These are phyloP conservation scores for Etia nguti DNA, from an alignment of 2,113 vertebrate genomes.

Conservation along the genomic window DNA sequence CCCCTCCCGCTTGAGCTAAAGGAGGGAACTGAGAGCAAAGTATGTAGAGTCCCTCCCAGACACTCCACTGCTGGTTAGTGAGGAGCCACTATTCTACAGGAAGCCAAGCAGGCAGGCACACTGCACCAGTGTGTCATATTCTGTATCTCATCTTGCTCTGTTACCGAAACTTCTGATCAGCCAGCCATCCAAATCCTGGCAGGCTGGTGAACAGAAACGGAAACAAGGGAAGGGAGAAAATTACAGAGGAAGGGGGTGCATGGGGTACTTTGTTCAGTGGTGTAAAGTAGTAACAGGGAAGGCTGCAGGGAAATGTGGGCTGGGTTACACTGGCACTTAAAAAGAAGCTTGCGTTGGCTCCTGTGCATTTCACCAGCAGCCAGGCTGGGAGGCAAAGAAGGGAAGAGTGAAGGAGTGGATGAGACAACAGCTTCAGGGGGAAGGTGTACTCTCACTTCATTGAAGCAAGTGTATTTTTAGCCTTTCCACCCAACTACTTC, in stretches of 20 bases:
- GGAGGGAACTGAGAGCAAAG: constrained; percentile 40
- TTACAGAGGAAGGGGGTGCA: background rate
- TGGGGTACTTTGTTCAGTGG: background rate
- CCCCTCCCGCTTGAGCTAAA: constrained; percentile 13
- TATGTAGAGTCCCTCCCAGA: constrained; percentile 47
- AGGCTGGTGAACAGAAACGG: background rate
- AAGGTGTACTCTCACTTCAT: constrained; percentile 22
- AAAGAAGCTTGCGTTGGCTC: constrained; percentile 47
- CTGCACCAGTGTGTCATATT: background rate
- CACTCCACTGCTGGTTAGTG: constrained; percentile 4
- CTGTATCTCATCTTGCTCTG: constrained; percentile 4
- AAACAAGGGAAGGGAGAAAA: background rate
- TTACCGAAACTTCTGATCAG: constrained; percentile 9
- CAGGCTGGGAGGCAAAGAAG: constrained; percentile 3
- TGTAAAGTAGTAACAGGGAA: constrained; percentile 45
- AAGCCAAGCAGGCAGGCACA: background rate
- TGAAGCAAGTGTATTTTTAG: constrained; percentile 28
- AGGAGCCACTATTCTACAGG: background rate
- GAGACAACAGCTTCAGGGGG: constrained; percentile 4
- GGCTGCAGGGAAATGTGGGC: constrained; percentile 66
- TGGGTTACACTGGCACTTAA: constrained; percentile 70
- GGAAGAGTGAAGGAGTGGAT: constrained; percentile 1
- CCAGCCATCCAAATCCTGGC: background rate
- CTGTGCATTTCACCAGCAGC: constrained; percentile 26
- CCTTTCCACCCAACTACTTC: background rate